phyloP scores from a whole-genome alignment of 2,113 vertebrate species.

The Aldabrachelys gigantea region DNA sequence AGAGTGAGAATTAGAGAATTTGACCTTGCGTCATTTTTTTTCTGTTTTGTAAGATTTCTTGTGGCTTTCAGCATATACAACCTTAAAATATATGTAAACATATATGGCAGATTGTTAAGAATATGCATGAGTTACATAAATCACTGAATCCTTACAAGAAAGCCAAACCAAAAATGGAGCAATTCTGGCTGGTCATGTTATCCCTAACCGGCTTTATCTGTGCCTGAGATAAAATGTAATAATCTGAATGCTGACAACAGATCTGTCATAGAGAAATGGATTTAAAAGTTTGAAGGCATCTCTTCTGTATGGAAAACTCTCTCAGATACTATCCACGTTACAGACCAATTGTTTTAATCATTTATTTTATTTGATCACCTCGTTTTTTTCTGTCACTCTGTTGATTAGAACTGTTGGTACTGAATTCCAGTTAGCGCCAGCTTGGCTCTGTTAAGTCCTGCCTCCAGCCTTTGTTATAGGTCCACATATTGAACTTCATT shows the following conservation, averaged over 20 bases:
- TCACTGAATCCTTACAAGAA: background rate
- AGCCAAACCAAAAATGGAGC: background rate
- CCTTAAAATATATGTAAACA: slow-evolving; percentile 45
- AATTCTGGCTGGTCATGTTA: slow-evolving; percentile 32
- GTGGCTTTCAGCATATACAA: slow-evolving; percentile 20
- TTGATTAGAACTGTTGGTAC: slow-evolving; percentile 34
- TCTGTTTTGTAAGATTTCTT: slow-evolving; percentile 35
- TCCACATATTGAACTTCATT: slow-evolving; percentile 31
- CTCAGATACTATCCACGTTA: slow-evolving; percentile 36
- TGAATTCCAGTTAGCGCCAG: slow-evolving; percentile 41
- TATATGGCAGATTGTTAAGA: slow-evolving; percentile 41
- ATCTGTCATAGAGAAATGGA: slow-evolving; percentile 16
- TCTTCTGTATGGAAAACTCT: slow-evolving; percentile 19
- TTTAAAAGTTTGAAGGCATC: slow-evolving; percentile 28
- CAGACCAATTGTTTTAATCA: slow-evolving; percentile 22
- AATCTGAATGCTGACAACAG: slow-evolving; percentile 47
- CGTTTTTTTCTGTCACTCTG: slow-evolving; percentile 33
- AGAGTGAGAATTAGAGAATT: slow-evolving; percentile 35
- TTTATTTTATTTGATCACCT: background rate
- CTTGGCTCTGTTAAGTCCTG: slow-evolving; percentile 38
- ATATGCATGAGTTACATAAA: slow-evolving; percentile 24
- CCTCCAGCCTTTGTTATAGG: slow-evolving; percentile 46
- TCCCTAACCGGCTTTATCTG: slow-evolving; percentile 30
- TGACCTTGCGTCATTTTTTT: slow-evolving; percentile 13
- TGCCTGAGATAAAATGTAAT: slow-evolving; percentile 15